These are phyloP conservation scores for Drosophila micromelanica DNA, from an alignment of 1,140 invertebrate genomes.

Conservation along the genomic window DNA sequence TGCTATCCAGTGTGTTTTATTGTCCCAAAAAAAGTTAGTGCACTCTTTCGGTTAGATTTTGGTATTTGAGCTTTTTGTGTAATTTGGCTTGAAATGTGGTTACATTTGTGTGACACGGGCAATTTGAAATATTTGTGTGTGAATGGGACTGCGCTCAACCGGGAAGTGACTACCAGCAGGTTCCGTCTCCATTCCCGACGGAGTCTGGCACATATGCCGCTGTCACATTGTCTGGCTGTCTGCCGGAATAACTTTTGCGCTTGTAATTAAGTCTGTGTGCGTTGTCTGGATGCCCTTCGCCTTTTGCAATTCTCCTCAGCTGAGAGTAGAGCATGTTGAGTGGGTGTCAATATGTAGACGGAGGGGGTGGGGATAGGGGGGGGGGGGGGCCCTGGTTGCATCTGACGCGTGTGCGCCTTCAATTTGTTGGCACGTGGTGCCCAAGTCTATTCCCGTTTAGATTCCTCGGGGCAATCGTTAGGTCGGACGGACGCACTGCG, in stretches of 20 bases:
- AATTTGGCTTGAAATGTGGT: constrained; percentile 18
- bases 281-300: neutral
- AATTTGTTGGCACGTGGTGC: constrained; percentile 6
- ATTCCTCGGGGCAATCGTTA: neutral
- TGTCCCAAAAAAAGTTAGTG: too few relatives aligned
- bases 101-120: constrained; percentile 16
- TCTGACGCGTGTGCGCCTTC: constrained; percentile 6
- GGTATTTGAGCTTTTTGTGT: constrained; percentile 13
- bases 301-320: neutral
- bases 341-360: neutral
- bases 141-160: neutral
- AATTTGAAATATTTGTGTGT: constrained; percentile 17
- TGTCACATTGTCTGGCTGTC: constrained; percentile 5
- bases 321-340: too few relatives aligned
- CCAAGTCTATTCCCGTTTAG: constrained; percentile 9
- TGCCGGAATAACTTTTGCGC: constrained; percentile 19
- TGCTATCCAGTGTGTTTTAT: neutral
- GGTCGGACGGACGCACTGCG: neutral
- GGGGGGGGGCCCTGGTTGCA: neutral
- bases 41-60: too few relatives aligned
- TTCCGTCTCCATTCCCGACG: neutral
- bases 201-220: constrained; percentile 2
- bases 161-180: neutral
- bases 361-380: neutral
- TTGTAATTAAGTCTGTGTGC: constrained; percentile 28